Evolutionary conservation across 2,888 invertebrate species (phyloP).

Genomic region (Girardia tigrina): DNA sequence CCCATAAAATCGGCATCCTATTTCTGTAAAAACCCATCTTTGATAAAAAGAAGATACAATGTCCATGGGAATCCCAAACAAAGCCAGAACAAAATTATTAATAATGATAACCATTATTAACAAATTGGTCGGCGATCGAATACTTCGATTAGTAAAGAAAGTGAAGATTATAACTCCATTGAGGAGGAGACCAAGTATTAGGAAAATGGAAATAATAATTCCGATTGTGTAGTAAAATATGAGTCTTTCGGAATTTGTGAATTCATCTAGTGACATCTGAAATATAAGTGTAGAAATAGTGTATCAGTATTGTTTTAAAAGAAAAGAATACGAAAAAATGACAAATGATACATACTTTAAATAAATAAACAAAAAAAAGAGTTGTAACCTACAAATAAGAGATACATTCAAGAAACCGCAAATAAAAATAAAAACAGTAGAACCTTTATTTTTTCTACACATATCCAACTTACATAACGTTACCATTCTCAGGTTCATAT

Average conservation of each 20-base stretch:
- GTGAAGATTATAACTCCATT: slow-evolving; percentile 16
- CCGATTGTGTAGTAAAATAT: not conserved
- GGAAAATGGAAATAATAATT: not conserved
- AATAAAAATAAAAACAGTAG: no score
- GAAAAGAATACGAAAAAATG: no score
- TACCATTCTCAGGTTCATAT: no score
- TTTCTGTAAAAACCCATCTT: not conserved
- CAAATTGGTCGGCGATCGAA: slow-evolving; percentile 2
- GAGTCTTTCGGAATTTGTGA: not conserved
- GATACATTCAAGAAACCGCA: no score
- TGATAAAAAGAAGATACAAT: slow-evolving; percentile 18
- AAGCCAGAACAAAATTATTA: slow-evolving; percentile 2
- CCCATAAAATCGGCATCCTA: slow-evolving; percentile 4
- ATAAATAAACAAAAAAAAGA: no score
- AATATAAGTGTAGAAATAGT: no score
- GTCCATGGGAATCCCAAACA: not conserved
- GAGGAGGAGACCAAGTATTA: not conserved
- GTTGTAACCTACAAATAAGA: no score
- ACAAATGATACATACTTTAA: no score
- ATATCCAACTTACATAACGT: no score
- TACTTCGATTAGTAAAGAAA: not conserved
- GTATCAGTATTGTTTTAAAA: no score
- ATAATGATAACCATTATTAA: not conserved
- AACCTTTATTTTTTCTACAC: no score
- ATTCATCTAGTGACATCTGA: no score